Evolutionary conservation across 2,888 invertebrate genomes (phyloP).

Genomic region (Lithophane ornitopus): DNA sequence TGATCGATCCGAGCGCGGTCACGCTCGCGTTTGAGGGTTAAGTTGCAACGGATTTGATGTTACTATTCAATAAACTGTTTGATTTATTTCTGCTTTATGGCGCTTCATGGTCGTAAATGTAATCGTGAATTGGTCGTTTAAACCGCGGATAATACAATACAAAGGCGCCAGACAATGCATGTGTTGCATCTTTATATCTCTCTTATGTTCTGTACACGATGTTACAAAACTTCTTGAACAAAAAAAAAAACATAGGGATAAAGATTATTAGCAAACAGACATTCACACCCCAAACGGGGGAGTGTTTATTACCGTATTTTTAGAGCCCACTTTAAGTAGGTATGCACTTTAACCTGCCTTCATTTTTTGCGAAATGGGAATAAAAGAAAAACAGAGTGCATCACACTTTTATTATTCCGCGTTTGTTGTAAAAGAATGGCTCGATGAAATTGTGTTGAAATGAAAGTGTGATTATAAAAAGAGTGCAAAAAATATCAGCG

Average conservation of each 20-base stretch:
- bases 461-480: slow-evolving; percentile 5
- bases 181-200: slow-evolving; percentile 10
- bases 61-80: slow-evolving; percentile 68
- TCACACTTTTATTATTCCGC: slow-evolving; percentile 16
- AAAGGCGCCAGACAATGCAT: slow-evolving; percentile 28
- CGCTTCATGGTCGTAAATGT: slow-evolving; percentile 34
- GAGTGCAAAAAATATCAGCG: not conserved
- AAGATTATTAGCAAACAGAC: slow-evolving; percentile 54
- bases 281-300: slow-evolving; percentile 50
- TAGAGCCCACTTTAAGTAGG: slow-evolving; percentile 42
- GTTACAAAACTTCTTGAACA: not conserved
- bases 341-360: slow-evolving; percentile 52
- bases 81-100: slow-evolving; percentile 60
- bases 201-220: slow-evolving; percentile 16
- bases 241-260: slow-evolving; percentile 17
- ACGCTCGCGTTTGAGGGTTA: slow-evolving; percentile 64
- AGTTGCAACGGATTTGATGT: slow-evolving; percentile 62
- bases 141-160: slow-evolving; percentile 22
- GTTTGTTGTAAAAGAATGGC: slow-evolving; percentile 23
- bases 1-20: slow-evolving; percentile 64
- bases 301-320: slow-evolving; percentile 50
- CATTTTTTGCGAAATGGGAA: slow-evolving; percentile 38
- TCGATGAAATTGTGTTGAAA: not conserved
- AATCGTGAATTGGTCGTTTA: slow-evolving; percentile 64
- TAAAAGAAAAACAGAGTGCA: slow-evolving; percentile 48